Percentiles rank a stretch among this genome's conserved stretches.
Evolutionary conservation across 1,140 invertebrate genomes (phyloP).

Genomic region (Homarus americanus): DNA sequence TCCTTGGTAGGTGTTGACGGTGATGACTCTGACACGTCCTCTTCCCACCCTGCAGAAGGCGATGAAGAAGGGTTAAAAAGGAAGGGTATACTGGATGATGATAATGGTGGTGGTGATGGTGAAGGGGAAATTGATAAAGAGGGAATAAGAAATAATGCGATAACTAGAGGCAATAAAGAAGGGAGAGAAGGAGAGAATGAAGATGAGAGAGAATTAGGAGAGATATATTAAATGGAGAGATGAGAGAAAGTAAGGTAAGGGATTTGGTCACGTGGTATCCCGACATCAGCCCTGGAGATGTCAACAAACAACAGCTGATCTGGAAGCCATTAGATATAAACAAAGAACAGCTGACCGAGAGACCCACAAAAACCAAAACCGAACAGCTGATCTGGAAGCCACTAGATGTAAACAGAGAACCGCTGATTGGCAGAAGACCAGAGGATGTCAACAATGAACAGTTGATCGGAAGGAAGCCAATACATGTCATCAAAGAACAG

Average conservation of each 20-base stretch:
- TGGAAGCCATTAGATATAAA: too few relatives aligned
- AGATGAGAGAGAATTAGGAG: neutral
- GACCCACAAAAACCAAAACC: too few relatives aligned
- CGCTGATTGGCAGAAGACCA: too few relatives aligned
- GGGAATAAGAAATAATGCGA: too few relatives aligned
- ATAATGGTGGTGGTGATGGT: too few relatives aligned
- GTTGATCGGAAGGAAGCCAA: neutral
- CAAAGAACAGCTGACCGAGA: neutral
- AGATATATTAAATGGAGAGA: neutral
- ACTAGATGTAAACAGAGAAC: too few relatives aligned
- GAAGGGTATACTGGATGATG: too few relatives aligned
- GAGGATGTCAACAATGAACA: too few relatives aligned
- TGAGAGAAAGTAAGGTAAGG: neutral
- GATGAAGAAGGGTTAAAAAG: neutral
- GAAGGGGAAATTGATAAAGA: too few relatives aligned
- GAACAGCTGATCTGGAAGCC: too few relatives aligned
- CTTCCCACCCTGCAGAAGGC: neutral
- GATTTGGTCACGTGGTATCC: conserved; percentile 5
- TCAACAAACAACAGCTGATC: too few relatives aligned
- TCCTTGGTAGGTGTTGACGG: neutral
- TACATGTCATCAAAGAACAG: neutral
- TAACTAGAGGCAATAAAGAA: too few relatives aligned
- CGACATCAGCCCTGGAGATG: neutral
- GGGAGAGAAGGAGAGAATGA: neutral
- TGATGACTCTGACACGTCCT: neutral